Evolutionary conservation across 2,888 invertebrate genomes (phyloP).

Genomic region (Caenorhabditis zanzibari): DNA sequence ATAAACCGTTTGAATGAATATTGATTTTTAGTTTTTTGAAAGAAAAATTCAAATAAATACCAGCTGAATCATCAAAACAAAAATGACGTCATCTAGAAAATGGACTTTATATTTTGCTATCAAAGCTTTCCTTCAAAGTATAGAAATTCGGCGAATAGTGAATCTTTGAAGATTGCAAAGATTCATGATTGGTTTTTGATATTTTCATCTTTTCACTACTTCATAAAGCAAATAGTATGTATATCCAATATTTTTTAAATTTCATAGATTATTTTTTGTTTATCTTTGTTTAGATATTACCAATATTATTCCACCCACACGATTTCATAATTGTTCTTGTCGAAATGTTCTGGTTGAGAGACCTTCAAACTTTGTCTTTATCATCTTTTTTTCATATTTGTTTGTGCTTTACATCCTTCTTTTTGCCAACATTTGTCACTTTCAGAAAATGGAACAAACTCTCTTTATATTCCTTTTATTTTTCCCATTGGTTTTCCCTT

Average conservation of each 20-base stretch:
- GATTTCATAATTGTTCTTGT: slow-evolving; percentile 14
- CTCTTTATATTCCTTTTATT: not conserved
- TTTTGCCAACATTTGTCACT: slow-evolving; percentile 10
- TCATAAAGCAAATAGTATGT: slow-evolving; percentile 29
- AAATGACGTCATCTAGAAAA: not conserved
- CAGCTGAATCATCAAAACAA: slow-evolving; percentile 52
- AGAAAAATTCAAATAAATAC: not conserved
- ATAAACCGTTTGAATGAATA: not conserved
- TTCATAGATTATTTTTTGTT: slow-evolving; percentile 19
- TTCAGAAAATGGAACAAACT: slow-evolving; percentile 39
- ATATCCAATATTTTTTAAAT: not conserved
- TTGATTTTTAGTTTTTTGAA: not conserved
- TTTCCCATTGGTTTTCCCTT: slow-evolving; percentile 41
- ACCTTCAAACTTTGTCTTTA: slow-evolving; percentile 7
- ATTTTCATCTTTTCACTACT: slow-evolving; percentile 19
- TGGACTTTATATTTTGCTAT: not conserved
- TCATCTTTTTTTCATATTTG: slow-evolving; percentile 16
- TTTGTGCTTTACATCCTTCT: not conserved
- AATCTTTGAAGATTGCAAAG: slow-evolving; percentile 28
- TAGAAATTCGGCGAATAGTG: slow-evolving; percentile 18
- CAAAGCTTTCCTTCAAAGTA: not conserved
- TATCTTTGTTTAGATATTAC: not conserved
- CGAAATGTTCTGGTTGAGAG: not conserved
- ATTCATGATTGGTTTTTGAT: slow-evolving; percentile 32
- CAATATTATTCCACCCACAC: not conserved